A percentile compares a stretch with the other conserved stretches of the same genome.
Conservation (phyloP, 2,888 invertebrate species). For the Drosophila affinis region DNA sequence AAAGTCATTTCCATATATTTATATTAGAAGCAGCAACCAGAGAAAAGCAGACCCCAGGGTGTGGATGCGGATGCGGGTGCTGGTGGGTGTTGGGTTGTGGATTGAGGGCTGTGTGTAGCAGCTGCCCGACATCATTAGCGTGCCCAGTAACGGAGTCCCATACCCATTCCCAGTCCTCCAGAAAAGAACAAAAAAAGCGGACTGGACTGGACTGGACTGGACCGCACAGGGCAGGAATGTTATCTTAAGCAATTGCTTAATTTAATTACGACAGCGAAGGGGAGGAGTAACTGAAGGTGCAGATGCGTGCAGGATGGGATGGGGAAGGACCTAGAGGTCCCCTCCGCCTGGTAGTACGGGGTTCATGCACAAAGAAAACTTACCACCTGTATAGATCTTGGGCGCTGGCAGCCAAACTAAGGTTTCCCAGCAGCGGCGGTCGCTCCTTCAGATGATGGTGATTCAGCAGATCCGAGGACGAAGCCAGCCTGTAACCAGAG, state of each 20-base stretch:
- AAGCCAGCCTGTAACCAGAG: constrained; percentile 84
- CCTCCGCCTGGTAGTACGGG: neutral
- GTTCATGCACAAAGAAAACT: constrained; percentile 75
- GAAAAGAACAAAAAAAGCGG: constrained; percentile 27
- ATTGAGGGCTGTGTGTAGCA: constrained; percentile 4
- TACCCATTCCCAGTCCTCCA: constrained; percentile 2
- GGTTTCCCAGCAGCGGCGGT: constrained; percentile 85
- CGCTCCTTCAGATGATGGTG: constrained; percentile 85
- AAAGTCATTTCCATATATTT: constrained; percentile 77
- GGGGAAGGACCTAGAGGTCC: neutral
- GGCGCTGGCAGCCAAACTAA: constrained; percentile 84
- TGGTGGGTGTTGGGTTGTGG: neutral
- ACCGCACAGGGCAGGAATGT: constrained; percentile 54
- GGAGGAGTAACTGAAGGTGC: constrained; percentile 1
- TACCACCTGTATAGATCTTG: constrained; percentile 85
- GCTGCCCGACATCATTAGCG: constrained; percentile 41
- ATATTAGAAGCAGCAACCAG: constrained; percentile 51
- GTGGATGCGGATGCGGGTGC: neutral
- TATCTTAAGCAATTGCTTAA: constrained; percentile 69
- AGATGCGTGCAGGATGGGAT: neutral
- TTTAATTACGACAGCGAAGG: constrained; percentile 51
- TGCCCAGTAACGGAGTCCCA: constrained; percentile 11
- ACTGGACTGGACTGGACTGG: neutral
- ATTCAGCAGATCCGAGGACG: constrained; percentile 86
- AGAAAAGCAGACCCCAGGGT: constrained; percentile 7